Evolutionary conservation across 2,113 vertebrate species (phyloP).

Genomic region (Rhinichthys klamathensis): DNA sequence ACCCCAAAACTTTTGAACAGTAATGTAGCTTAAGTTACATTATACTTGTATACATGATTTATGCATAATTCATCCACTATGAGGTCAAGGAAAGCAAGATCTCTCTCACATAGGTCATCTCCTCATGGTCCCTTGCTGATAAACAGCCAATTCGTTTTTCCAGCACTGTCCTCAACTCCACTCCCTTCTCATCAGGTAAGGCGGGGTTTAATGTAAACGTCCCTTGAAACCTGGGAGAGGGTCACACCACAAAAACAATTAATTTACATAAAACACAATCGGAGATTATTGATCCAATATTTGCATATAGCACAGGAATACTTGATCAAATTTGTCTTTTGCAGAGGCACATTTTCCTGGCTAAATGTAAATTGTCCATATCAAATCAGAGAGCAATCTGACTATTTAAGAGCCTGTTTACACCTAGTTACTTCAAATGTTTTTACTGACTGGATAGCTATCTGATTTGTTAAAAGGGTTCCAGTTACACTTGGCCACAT

Average conservation of each 20-base stretch:
- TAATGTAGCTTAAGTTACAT: not conserved
- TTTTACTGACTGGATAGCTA: no score
- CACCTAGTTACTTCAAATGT: no score
- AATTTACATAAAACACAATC: not conserved
- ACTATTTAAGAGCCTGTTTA: no score
- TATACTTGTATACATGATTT: not conserved
- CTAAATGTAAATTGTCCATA: not conserved
- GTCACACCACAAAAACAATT: not conserved
- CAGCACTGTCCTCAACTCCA: conserved; percentile 73
- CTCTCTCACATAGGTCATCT: conserved; percentile 88
- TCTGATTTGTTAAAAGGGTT: no score
- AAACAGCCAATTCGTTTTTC: conserved; percentile 84
- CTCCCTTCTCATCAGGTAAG: conserved; percentile 75
- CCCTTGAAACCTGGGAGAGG: conserved; percentile 81
- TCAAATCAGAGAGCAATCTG: no score
- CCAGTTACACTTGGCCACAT: no score
- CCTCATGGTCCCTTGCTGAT: conserved; percentile 81
- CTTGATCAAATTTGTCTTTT: not conserved
- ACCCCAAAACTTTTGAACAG: not conserved
- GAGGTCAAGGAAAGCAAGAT: not conserved
- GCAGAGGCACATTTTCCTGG: not conserved
- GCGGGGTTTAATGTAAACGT: conserved; percentile 86
- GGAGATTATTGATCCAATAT: not conserved
- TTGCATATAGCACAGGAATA: not conserved
- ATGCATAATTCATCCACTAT: not conserved